phyloP scores from a whole-genome alignment of 2,113 vertebrate genomes.

The Sphaerodactylus townsendi region DNA sequence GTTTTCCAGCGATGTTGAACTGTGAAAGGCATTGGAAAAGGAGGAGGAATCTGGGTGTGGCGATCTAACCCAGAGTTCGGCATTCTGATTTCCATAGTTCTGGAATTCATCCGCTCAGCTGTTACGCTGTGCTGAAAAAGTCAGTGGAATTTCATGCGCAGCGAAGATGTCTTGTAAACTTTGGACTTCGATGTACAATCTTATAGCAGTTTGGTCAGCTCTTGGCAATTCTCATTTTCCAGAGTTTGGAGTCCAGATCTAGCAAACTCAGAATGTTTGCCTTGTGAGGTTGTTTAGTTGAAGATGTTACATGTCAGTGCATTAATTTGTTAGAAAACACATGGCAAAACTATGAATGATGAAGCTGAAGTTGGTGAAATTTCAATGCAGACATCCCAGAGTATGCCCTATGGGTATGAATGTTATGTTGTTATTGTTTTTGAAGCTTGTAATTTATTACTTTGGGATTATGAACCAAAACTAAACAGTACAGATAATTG shows the following conservation, averaged over 20 bases:
- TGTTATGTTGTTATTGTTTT: not conserved
- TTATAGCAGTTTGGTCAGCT: not conserved
- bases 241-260: not conserved
- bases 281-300: not conserved
- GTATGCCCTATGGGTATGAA: not conserved
- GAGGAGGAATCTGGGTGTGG: slow-evolving; percentile 33
- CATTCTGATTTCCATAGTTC: not conserved
- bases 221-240: not conserved
- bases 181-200: rapidly evolving
- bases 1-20: not conserved
- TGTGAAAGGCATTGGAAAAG: not conserved
- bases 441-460: no score
- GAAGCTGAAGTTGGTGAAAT: not conserved
- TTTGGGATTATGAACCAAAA: not conserved
- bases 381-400: not conserved
- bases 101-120: not conserved
- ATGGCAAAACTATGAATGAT: slow-evolving; percentile 24
- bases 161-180: rapidly evolving
- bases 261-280: not conserved
- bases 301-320: slow-evolving; percentile 18
- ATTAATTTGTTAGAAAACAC: slow-evolving; percentile 17
- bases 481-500: not conserved
- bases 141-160: rapidly evolving
- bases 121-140: rapidly evolving
- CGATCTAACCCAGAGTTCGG: not conserved